phyloP scores from a whole-genome alignment of 1,140 invertebrate genomes.

The Kradibia gibbosae region DNA sequence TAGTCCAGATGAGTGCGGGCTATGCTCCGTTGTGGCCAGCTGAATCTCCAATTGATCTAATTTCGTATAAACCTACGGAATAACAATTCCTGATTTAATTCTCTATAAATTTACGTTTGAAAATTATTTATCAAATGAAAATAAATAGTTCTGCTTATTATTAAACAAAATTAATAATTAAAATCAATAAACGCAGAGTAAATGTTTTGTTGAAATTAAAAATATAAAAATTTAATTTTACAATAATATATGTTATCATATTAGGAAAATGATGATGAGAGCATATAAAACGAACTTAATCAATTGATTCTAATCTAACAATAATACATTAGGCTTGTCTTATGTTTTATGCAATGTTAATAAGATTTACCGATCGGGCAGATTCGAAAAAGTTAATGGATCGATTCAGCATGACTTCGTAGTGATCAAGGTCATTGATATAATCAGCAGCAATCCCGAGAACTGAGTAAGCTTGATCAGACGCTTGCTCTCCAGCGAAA shows the following conservation, averaged over 20 bases:
- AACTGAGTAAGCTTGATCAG: constrained; percentile 80
- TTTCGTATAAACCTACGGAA: constrained; percentile 79
- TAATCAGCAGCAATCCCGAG: constrained; percentile 84
- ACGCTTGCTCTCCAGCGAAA: constrained; percentile 81
- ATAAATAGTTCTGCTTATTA: too few species aligned
- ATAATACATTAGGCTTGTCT: neutral
- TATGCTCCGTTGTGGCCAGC: constrained; percentile 78
- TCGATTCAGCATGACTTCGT: constrained; percentile 79
- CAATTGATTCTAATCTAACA: too few species aligned
- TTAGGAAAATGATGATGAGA: too few species aligned
- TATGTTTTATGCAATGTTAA: neutral
- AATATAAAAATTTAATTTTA: too few species aligned
- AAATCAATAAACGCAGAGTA: too few species aligned
- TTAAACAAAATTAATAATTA: too few species aligned
- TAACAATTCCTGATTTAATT: neutral
- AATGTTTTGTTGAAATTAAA: too few species aligned
- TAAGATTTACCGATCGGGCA: constrained; percentile 77
- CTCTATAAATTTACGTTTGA: too few species aligned
- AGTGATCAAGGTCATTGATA: constrained; percentile 80
- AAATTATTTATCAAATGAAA: too few species aligned
- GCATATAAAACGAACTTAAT: too few species aligned
- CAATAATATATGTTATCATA: too few species aligned
- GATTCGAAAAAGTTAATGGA: constrained; percentile 84
- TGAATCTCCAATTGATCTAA: constrained; percentile 86
- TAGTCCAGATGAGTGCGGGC: constrained; percentile 77